phyloP scores from a whole-genome alignment of 1,140 invertebrate species.

The Lineus longissimus region DNA sequence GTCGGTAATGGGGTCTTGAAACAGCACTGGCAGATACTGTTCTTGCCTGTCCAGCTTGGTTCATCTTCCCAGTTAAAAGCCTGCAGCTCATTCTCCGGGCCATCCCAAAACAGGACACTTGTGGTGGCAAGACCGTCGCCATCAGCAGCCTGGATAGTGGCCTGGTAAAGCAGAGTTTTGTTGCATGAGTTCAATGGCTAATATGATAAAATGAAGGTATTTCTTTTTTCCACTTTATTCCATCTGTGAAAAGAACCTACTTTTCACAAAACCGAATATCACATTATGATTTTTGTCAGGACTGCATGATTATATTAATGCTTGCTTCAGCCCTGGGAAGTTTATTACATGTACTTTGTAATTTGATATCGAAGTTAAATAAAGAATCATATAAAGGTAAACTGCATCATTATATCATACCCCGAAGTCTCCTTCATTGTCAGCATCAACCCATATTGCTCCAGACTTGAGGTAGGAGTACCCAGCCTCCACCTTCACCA shows the following conservation, averaged over 20 bases:
- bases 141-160: slow-evolving; percentile 20
- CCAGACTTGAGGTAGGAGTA: slow-evolving; percentile 20
- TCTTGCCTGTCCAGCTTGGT: slow-evolving; percentile 13
- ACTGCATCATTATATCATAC: slow-evolving; percentile 14
- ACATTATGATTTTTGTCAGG: no score
- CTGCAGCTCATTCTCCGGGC: slow-evolving; percentile 11
- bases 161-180: slow-evolving; percentile 7
- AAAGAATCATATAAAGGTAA: no score
- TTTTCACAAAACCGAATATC: background rate
- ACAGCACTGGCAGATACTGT: no score
- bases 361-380: no score
- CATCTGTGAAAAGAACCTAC: background rate
- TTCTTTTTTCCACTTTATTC: background rate
- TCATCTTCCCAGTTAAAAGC: slow-evolving; percentile 22
- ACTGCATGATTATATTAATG: no score
- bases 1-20: no score
- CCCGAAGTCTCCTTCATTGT: slow-evolving; percentile 25
- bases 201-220: background rate
- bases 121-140: slow-evolving; percentile 25
- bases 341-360: no score
- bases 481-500: slow-evolving; percentile 19
- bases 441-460: slow-evolving; percentile 27
- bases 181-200: background rate
- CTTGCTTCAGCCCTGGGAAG: no score
- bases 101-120: slow-evolving; percentile 26